Evolutionary conservation across 2,797 vertebrate species (phyloP), one percentile per base, ranked within the genome.

Genomic region (Lophotriccus pileatus): DNA sequence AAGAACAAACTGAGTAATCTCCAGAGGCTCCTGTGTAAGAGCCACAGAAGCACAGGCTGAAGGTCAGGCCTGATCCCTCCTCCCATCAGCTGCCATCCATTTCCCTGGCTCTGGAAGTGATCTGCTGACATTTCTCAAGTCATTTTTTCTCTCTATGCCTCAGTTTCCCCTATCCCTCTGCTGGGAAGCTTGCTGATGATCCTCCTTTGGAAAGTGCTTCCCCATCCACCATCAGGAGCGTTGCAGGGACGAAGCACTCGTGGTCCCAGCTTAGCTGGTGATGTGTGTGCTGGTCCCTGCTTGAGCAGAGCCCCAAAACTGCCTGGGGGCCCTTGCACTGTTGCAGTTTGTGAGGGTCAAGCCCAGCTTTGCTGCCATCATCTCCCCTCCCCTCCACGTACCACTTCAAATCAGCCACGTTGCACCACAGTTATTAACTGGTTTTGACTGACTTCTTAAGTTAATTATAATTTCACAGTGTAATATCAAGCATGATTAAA

Each of bases 401-500:
- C 63, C 84, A 52, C 92, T 94, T 91, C 80, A 90, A 89, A 93
- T 79, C 92, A 96, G 78, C 52, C 64, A 49, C 60, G 23, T 53
- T 90, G 77, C 72, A 62, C 92, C 78, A 32, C 82, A 77, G 72
- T 91, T 97, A 96, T 91, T 96, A 95, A 93, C 93, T 77, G 91
- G 69, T 92, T 97, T 97, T 97, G 94, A 95, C 77, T 92, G 93
- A 97, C 80, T 97, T 97, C 93, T 94, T 84, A 91, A 97, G 93
- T 94, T 96, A 97, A 96, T 96, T 96, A 84, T 86, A 93, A 96
- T 96, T 97, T 96, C 95, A 95, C 90, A 95, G 87, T 76, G 91
- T 84, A 96, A 87, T 94, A 97, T 92, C 95, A 97, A 94, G 91
- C 89, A 96, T 94, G 93, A 96, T 96, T 96, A 95, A 96, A 97